Evolutionary conservation across 2,797 vertebrate species (phyloP).

Genomic region (Platalea minor): DNA sequence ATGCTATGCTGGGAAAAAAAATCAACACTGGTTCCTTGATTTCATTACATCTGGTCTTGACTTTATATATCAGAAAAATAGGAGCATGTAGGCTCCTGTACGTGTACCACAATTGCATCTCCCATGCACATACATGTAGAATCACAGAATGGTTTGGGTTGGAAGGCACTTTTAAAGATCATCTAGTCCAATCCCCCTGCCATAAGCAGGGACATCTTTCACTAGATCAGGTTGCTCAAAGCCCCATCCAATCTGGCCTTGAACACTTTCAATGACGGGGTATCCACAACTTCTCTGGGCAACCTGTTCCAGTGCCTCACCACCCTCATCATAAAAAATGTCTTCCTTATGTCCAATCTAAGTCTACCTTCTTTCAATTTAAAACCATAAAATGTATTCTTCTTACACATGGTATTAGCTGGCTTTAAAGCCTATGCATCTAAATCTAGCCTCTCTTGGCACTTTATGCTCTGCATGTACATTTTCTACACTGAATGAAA

Average conservation of each 20-base stretch:
- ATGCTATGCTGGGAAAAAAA: not conserved
- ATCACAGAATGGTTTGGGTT: not conserved
- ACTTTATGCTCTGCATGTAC: not conserved
- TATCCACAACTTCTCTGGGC: not conserved
- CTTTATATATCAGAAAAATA: not conserved
- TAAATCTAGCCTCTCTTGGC: not conserved
- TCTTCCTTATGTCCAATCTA: not conserved
- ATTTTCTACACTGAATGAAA: not conserved
- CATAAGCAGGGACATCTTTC: not conserved
- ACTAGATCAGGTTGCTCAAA: not conserved
- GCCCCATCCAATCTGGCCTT: not conserved
- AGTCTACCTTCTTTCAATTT: not conserved
- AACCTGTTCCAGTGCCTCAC: not conserved
- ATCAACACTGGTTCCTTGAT: not conserved
- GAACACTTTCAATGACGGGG: not conserved
- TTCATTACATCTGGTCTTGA: not conserved
- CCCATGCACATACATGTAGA: not conserved
- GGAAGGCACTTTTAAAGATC: not conserved
- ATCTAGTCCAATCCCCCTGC: not conserved
- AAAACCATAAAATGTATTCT: not conserved
- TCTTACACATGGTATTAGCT: not conserved
- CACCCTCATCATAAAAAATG: rapidly evolving
- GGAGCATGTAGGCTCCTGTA: not conserved
- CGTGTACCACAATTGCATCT: rapidly evolving
- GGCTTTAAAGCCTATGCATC: not conserved